These are phyloP conservation scores for Periparus ater DNA, from an alignment of 2,797 vertebrate species.

Conservation along the genomic window DNA sequence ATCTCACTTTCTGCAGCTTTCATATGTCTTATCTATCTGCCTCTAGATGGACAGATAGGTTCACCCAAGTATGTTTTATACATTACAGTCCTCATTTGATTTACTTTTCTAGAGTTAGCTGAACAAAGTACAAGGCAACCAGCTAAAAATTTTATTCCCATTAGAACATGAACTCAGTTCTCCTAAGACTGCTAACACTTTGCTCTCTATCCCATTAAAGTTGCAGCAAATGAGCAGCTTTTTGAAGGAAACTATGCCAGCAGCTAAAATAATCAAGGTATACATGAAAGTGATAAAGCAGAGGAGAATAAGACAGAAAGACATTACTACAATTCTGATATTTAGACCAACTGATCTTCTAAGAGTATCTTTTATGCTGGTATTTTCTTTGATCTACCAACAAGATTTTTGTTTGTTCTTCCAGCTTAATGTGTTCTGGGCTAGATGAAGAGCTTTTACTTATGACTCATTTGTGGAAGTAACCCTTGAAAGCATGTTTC, in stretches of 20 bases:
- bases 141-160: neutral
- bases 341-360: slow-evolving; percentile 56
- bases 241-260: neutral
- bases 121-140: neutral
- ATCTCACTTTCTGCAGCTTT: neutral
- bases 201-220: slow-evolving; percentile 11
- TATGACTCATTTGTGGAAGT: slow-evolving; percentile 8
- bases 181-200: neutral
- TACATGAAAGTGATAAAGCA: slow-evolving; percentile 42
- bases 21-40: accelerated
- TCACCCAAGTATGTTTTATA: neutral
- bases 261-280: slow-evolving; percentile 58
- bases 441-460: neutral
- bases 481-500: slow-evolving; percentile 9
- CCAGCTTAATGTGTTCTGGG: neutral
- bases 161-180: neutral
- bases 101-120: neutral
- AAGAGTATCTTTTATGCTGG: slow-evolving; percentile 40
- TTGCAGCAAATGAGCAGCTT: slow-evolving; percentile 14
- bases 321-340: slow-evolving; percentile 41
- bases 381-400: slow-evolving; percentile 22
- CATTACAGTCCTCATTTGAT: neutral
- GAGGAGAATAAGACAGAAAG: slow-evolving; percentile 5
- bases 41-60: accelerated
- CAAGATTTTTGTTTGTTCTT: slow-evolving; percentile 45